Evolutionary conservation across 1,140 invertebrate species (phyloP), one percentile per base, ranked within the genome.

Genomic region (Copidosoma floridanum): DNA sequence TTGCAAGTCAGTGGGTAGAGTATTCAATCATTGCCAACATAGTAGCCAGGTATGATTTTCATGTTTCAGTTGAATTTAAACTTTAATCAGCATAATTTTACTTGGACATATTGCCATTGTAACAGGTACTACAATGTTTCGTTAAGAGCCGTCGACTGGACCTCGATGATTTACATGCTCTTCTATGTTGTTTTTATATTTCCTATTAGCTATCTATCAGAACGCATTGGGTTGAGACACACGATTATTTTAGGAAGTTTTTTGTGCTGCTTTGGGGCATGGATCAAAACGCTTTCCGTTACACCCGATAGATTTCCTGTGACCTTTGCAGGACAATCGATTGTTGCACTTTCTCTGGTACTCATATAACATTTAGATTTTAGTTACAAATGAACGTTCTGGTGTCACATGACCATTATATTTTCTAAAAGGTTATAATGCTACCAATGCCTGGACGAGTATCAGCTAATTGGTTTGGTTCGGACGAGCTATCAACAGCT

Each of bases 391-490:
- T n/a, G n/a, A n/a, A n/a, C n/a, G n/a, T n/a, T n/a, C n/a, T n/a
- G n/a, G n/a, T n/a, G n/a, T n/a, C n/a, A n/a, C n/a, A n/a, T n/a
- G n/a, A n/a, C n/a, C n/a, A n/a, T n/a, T n/a, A n/a, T n/a, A n/a
- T n/a, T n/a, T n/a, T n/a, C n/a, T n/a, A n/a, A n/a, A n/a, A n/a
- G n/a, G n/a, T n/a, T n/a, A n/a, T n/a, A n/a, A 83, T 87, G 44
- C 76, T 89, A 3, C 86, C 85, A 20, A 83, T 89, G 64, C 88
- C 88, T 14, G 82, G 88, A 0, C 75, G 83, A 32, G 71, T 90
- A 40, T 87, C 88, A 3, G 87, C 88, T 0, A 82, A 86, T 12
- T 90, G 88, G 88, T 90, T 90, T 68, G 84, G 86, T 12, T 76
- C 81, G 0, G 64, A 81, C 44, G 82, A 88, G 75, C 85, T 88